Percentiles rank a stretch among this genome's conserved stretches.
phyloP scores from a whole-genome alignment of 2,113 vertebrate genomes.

The Phainopepla nitens region DNA sequence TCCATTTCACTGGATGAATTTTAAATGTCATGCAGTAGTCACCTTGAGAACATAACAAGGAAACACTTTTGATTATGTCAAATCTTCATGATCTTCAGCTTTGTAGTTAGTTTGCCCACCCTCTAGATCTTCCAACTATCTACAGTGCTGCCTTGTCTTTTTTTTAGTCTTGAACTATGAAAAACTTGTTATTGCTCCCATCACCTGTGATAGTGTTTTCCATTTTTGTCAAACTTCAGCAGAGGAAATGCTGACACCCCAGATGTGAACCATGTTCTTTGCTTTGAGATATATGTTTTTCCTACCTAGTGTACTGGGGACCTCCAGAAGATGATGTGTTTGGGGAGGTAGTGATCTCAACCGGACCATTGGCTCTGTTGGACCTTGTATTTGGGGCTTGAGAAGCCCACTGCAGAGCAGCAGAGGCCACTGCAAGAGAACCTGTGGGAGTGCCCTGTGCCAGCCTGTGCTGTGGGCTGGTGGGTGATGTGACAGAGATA shows the following conservation, averaged over 20 bases:
- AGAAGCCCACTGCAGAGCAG: background rate
- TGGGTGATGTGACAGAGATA: background rate
- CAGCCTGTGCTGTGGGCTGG: background rate
- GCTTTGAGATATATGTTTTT: background rate
- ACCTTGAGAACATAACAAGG: background rate
- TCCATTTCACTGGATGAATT: background rate
- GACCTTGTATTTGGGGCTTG: background rate
- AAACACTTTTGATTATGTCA: background rate
- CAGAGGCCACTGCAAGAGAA: background rate
- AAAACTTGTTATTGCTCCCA: background rate
- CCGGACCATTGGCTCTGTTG: background rate
- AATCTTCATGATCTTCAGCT: background rate
- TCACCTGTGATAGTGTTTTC: background rate
- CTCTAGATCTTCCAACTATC: background rate
- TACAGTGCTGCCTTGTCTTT: background rate
- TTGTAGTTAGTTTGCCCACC: background rate
- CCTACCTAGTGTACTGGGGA: background rate
- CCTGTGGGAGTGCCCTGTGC: background rate
- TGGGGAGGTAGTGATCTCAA: background rate
- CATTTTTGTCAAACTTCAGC: background rate
- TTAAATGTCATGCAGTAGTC: background rate
- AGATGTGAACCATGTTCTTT: background rate
- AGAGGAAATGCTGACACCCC: background rate
- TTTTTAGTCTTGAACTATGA: background rate
- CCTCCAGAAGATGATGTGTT: background rate